A percentile compares a stretch with the other conserved stretches of the same genome.
Evolutionary conservation across 2,113 vertebrate species (phyloP).

Genomic region (Osmerus eperlanus): DNA sequence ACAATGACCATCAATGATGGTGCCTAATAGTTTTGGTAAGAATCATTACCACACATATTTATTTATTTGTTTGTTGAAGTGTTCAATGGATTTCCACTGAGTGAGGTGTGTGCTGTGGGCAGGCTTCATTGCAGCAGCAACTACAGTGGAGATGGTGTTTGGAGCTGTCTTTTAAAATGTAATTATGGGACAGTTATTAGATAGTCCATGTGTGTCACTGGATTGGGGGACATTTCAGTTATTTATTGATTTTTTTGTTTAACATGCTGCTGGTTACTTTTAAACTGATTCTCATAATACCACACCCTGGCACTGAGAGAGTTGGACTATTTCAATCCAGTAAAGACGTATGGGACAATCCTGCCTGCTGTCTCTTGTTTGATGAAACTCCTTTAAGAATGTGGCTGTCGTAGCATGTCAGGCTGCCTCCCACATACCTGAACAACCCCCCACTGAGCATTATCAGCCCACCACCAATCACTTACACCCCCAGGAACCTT

Average conservation of each 20-base stretch:
- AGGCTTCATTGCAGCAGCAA: slow-evolving; percentile 58
- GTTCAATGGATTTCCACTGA: slow-evolving; percentile 22
- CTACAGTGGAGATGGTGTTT: slow-evolving; percentile 60
- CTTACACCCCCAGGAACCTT: slow-evolving; percentile 73
- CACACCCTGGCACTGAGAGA: slow-evolving; percentile 42
- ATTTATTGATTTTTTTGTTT: slow-evolving; percentile 8
- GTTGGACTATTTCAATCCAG: slow-evolving; percentile 62
- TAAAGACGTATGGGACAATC: slow-evolving; percentile 50
- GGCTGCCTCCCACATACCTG: slow-evolving; percentile 76
- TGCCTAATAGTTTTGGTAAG: slow-evolving; percentile 38
- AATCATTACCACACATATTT: slow-evolving; percentile 32
- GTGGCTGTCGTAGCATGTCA: slow-evolving; percentile 62
- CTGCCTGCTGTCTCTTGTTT: slow-evolving; percentile 62
- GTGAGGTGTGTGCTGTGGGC: slow-evolving; percentile 22
- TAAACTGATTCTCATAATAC: slow-evolving; percentile 19
- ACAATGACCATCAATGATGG: slow-evolving; percentile 50
- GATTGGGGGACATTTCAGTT: slow-evolving; percentile 33
- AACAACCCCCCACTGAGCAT: slow-evolving; percentile 47
- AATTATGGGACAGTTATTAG: slow-evolving; percentile 37
- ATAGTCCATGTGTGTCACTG: slow-evolving; percentile 22
- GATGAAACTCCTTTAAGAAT: slow-evolving; percentile 69
- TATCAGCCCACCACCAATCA: slow-evolving; percentile 54
- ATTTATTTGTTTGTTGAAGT: slow-evolving; percentile 21
- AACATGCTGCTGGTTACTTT: slow-evolving; percentile 47
- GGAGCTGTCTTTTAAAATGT: slow-evolving; percentile 51